A percentile compares a stretch with the other conserved stretches of the same genome.
Evolutionary conservation across 2,888 invertebrate genomes (phyloP).

Genomic region (Lasioglossum zephyrum): DNA sequence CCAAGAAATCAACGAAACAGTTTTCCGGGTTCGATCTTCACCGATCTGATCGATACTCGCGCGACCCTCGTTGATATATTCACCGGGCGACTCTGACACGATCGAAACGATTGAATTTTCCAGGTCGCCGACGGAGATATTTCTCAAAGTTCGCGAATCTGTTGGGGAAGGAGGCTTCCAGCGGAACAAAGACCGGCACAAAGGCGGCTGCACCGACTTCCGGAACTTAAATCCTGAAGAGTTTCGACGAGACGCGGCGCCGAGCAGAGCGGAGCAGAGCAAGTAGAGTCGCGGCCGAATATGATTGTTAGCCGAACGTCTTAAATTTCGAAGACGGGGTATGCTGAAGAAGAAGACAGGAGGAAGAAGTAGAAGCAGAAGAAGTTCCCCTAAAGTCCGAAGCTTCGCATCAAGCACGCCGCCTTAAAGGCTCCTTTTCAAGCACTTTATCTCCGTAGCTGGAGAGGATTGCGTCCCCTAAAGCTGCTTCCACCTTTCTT

Average conservation of each 20-base stretch:
- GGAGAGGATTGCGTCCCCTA: neutral
- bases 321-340: conserved; percentile 41
- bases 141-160: conserved; percentile 59
- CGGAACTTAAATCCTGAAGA: conserved; percentile 42
- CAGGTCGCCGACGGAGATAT: conserved; percentile 57
- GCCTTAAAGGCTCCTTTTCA: conserved; percentile 17
- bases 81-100: conserved; percentile 49
- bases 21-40: neutral
- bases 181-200: conserved; percentile 51
- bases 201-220: conserved; percentile 31
- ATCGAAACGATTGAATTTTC: conserved; percentile 68
- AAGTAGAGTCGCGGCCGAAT: conserved; percentile 28
- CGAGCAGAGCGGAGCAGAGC: neutral
- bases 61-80: conserved; percentile 12
- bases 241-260: conserved; percentile 35
- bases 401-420: conserved; percentile 15
- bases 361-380: neutral
- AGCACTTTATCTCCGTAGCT: neutral
- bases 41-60: neutral
- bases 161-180: conserved; percentile 29
- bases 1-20: neutral
- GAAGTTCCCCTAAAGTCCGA: conserved; percentile 11
- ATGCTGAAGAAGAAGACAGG: neutral
- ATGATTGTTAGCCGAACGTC: conserved; percentile 56
- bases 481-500: neutral